Base-by-base conservation (phyloP, 2,113 vertebrate genomes). In the Neogobius melanostomus region DNA sequence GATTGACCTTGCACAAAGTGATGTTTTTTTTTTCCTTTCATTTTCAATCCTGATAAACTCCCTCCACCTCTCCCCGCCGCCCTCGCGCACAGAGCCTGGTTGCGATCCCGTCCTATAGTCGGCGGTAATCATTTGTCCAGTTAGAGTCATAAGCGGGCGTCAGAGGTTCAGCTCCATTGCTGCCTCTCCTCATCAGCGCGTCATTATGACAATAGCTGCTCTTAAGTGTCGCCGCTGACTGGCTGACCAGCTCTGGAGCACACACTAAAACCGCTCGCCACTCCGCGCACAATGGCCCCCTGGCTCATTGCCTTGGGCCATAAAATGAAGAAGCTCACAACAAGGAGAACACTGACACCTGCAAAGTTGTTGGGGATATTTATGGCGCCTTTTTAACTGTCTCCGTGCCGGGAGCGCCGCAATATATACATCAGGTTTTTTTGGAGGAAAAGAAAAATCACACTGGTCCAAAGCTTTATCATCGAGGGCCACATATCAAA, bases 141-240 rank as follows among this genome's bases (percentile, higher is more conserved):
- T 93, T 92, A 92, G 94, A 94, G 93, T 94, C 90, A 91, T 92
- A 90, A 93, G 95, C 94, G 94, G 93, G 93, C 85, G 82, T 94
- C 93, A 94, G 93, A 95, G 93, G 95, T 97, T 97, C 94, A 93
- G 93, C 94, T 95, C 92, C 94, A 95, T 95, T 96, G 95, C 93
- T 91, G 93, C 91, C 94, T 92, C 92, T 92, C 92, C 94, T 94
- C 95, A 95, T 96, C 95, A 95, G 92, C 87, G 90, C 93, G 93
- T 94, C 94, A 93, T 97, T 95, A 96, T 95, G 95, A 95, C 94
- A 95, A 94, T 95, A 95, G 91, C 93, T 94, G 94, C 93, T 94
- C 93, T 95, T 95, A 95, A 95, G 94, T 93, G 94, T 94, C 93
- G 93, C 17, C 93, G 93, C 94, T 95, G 93, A 95, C 92, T 92